phyloP scores from a whole-genome alignment of 2,797 vertebrate genomes.

The Knipowitschia caucasica region DNA sequence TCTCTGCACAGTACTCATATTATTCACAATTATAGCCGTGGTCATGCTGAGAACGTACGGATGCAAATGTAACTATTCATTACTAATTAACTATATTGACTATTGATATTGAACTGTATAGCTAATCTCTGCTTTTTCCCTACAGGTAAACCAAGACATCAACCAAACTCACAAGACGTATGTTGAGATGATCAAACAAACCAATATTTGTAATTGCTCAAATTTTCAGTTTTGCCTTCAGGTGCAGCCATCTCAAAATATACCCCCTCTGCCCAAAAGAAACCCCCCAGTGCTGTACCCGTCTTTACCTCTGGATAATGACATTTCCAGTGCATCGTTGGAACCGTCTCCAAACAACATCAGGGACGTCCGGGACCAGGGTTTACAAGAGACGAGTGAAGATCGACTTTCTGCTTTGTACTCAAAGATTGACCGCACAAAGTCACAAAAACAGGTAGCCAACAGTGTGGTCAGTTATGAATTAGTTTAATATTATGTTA shows the following conservation, averaged over 20 bases:
- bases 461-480: slow-evolving; percentile 23
- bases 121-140: slow-evolving; percentile 1
- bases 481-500: not conserved
- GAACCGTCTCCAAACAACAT: not conserved
- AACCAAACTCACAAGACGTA: slow-evolving; percentile 28
- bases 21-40: slow-evolving; percentile 11
- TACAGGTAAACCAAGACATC: slow-evolving; percentile 14
- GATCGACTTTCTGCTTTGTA: slow-evolving; percentile 26
- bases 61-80: slow-evolving; percentile 49
- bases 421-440: slow-evolving; percentile 31
- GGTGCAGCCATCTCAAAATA: slow-evolving; percentile 17
- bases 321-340: slow-evolving; percentile 6
- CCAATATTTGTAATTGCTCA: not conserved
- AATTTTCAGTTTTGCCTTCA: slow-evolving; percentile 15
- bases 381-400: not conserved
- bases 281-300: not conserved
- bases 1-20: slow-evolving; percentile 14
- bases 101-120: too few species aligned
- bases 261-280: slow-evolving; percentile 20
- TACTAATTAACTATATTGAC: too few species aligned
- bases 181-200: not conserved
- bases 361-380: not conserved
- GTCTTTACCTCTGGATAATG: not conserved
- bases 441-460: not conserved
- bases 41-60: slow-evolving; percentile 5